A percentile compares a stretch with the other conserved stretches of the same genome.
These are phyloP conservation scores for Musca domestica DNA, from an alignment of 1,140 invertebrate genomes.

Conservation along the genomic window DNA sequence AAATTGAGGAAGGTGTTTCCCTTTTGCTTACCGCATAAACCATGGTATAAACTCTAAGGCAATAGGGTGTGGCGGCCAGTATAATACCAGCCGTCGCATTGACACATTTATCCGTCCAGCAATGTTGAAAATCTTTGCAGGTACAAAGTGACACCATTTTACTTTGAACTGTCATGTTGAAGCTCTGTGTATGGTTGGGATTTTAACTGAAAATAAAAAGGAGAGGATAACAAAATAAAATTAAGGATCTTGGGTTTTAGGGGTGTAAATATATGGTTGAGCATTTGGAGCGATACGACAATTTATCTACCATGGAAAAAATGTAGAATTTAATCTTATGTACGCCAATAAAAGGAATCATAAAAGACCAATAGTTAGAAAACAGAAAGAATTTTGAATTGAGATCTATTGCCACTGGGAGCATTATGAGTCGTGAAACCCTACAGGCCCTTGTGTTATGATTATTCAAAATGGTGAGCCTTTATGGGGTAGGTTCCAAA, in stretches of 20 bases:
- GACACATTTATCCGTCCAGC: conserved; percentile 73
- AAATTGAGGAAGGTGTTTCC: not conserved
- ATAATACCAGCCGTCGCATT: conserved; percentile 67
- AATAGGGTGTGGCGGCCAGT: conserved; percentile 64
- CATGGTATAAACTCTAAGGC: conserved; percentile 72
- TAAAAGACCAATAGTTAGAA: too few relatives aligned
- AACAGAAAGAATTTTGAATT: too few relatives aligned
- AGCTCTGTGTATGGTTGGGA: not conserved
- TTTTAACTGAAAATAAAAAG: conserved; percentile 14
- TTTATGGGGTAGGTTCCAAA: too few relatives aligned
- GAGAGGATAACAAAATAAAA: not conserved
- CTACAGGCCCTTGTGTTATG: too few relatives aligned
- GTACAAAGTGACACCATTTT: conserved; percentile 57
- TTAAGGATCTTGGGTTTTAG: not conserved
- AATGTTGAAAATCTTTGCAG: conserved; percentile 75
- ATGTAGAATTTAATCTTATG: too few relatives aligned
- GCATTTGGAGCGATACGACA: too few relatives aligned
- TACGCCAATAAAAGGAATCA: too few relatives aligned
- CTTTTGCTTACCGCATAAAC: conserved; percentile 69
- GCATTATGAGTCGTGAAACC: too few relatives aligned
- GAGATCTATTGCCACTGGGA: too few relatives aligned
- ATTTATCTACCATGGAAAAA: too few relatives aligned
- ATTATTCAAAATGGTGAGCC: too few relatives aligned
- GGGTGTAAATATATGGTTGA: too few relatives aligned
- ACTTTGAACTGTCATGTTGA: conserved; percentile 61